A percentile compares a stretch with the other conserved stretches of the same genome.
Evolutionary conservation across 2,888 invertebrate species (phyloP).

Genomic region (Pegoplata infirma): DNA sequence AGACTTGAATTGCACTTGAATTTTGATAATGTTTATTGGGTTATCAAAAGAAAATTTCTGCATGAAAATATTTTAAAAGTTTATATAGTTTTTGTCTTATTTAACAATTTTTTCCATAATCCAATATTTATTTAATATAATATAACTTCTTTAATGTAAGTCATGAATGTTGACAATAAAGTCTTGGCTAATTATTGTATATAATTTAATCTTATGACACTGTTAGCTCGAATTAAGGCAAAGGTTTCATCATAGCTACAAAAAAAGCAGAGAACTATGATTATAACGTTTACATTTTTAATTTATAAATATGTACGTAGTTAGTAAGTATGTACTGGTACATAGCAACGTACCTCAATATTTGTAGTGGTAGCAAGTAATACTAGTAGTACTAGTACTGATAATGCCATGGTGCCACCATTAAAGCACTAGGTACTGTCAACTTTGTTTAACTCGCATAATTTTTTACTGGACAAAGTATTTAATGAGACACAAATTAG

Average conservation of each 20-base stretch:
- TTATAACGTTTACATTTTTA: slow-evolving; percentile 58
- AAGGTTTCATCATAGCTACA: not conserved
- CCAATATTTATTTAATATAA: no score
- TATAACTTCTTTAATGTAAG: no score
- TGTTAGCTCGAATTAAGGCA: slow-evolving; percentile 28
- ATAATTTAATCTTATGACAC: slow-evolving; percentile 60
- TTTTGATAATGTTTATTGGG: no score
- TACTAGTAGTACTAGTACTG: slow-evolving; percentile 47
- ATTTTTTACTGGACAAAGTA: slow-evolving; percentile 72
- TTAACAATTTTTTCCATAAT: no score
- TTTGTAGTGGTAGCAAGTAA: no score
- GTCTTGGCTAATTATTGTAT: slow-evolving; percentile 57
- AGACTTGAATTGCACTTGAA: no score
- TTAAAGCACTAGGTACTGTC: slow-evolving; percentile 66
- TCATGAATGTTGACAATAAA: slow-evolving; percentile 4
- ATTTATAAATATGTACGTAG: slow-evolving; percentile 48
- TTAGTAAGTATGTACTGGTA: not conserved
- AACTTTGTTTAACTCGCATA: slow-evolving; percentile 65
- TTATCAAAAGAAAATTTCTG: no score
- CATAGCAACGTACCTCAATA: slow-evolving; percentile 20
- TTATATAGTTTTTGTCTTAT: no score
- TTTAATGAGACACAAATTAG: slow-evolving; percentile 77
- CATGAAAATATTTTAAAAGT: no score
- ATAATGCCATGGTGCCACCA: slow-evolving; percentile 43
- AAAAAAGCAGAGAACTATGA: slow-evolving; percentile 36